Percentiles rank a stretch among this genome's conserved stretches.
These are phyloP conservation scores for Caenorhabditis drosophilae DNA, from an alignment of 2,888 invertebrate species.

Conservation along the genomic window DNA sequence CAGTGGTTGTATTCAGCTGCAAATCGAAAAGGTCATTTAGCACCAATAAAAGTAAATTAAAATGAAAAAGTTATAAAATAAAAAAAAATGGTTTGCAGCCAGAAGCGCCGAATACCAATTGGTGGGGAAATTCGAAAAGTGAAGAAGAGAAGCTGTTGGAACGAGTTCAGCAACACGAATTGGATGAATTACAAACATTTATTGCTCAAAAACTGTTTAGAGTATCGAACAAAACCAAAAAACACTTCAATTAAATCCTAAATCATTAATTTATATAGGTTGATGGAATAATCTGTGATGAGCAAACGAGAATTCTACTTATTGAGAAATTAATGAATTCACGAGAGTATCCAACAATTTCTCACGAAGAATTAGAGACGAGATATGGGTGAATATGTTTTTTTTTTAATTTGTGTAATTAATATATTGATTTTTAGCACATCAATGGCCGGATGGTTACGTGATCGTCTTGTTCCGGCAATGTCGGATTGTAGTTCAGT, in stretches of 20 bases:
- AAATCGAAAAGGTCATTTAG: conserved; percentile 31
- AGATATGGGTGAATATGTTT: conserved; percentile 37
- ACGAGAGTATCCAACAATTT: conserved; percentile 22
- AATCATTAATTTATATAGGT: conserved; percentile 21
- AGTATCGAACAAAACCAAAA: no score
- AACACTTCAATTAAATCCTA: conserved; percentile 3
- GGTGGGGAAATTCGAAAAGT: conserved; percentile 4
- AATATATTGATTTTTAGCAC: conserved; percentile 22
- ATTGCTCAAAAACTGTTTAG: conserved; percentile 57
- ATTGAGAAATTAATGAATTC: conserved; percentile 43
- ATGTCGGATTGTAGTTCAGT: conserved; percentile 51
- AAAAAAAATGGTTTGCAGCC: background rate
- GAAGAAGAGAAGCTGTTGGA: conserved; percentile 33
- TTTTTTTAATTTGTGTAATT: background rate
- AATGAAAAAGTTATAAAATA: background rate
- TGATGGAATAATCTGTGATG: conserved; percentile 54
- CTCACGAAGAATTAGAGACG: conserved; percentile 33
- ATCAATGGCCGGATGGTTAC: conserved; percentile 50
- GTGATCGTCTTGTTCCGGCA: conserved; percentile 49
- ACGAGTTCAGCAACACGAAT: conserved; percentile 45
- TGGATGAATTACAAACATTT: conserved; percentile 54
- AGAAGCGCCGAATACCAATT: background rate
- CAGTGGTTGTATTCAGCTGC: conserved; percentile 27
- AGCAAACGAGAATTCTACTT: conserved; percentile 52
- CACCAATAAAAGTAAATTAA: conserved; percentile 8